Percentiles rank a stretch among this genome's conserved stretches.
These are phyloP conservation scores for Probosciger aterrimus DNA, from an alignment of 2,113 vertebrate genomes.

Conservation along the genomic window DNA sequence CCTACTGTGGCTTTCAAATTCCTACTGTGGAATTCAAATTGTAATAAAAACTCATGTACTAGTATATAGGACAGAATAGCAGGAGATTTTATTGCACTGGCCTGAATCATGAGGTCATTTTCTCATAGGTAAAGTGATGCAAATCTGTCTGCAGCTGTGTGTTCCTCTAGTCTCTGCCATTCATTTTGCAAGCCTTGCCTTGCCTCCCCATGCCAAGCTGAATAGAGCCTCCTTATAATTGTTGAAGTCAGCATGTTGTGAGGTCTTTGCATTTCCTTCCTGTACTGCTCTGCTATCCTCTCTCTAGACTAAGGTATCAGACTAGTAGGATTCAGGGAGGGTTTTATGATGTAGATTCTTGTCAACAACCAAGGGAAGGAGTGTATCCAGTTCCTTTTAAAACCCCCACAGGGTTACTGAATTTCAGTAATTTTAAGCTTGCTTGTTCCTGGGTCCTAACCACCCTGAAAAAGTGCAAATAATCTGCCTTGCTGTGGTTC, in stretches of 20 bases:
- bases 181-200: neutral
- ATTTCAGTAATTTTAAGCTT: neutral
- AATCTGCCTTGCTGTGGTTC: neutral
- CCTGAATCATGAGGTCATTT: neutral
- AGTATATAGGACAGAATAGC: neutral
- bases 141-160: neutral
- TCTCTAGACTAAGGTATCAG: neutral
- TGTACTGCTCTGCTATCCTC: neutral
- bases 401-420: neutral
- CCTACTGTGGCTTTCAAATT: neutral
- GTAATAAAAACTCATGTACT: neutral
- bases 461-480: neutral
- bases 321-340: accelerated
- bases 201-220: neutral
- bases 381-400: neutral
- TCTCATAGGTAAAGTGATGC: neutral
- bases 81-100: neutral
- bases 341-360: neutral
- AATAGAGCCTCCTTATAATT: accelerated
- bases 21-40: neutral
- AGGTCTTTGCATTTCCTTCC: neutral
- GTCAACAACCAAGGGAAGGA: neutral
- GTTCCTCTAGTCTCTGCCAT: neutral
- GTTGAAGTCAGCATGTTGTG: neutral
- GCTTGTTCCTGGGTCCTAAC: neutral